These are phyloP conservation scores for Drosophila micromelanica DNA, from an alignment of 1,140 invertebrate species.

Conservation along the genomic window DNA sequence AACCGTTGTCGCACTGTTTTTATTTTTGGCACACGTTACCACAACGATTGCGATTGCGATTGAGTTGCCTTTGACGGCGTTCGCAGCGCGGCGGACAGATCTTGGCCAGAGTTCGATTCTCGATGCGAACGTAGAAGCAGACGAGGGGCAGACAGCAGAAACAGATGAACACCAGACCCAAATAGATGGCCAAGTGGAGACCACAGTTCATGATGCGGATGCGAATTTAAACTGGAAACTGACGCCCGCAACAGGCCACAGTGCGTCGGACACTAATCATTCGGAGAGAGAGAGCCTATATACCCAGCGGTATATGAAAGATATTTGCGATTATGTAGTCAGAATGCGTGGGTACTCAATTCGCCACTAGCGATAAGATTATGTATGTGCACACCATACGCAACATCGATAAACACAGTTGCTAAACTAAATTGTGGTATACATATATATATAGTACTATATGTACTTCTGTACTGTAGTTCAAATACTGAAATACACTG, in stretches of 20 bases:
- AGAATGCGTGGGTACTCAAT: constrained; percentile 18
- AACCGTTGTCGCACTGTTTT: constrained; percentile 5
- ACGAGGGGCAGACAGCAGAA: constrained; percentile 64
- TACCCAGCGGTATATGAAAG: not conserved
- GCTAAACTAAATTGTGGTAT: not conserved
- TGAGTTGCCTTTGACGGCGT: constrained; percentile 32
- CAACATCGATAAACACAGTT: constrained; percentile 35
- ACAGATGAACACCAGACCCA: constrained; percentile 49
- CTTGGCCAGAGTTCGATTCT: constrained; percentile 60
- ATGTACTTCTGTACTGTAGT: too few relatives aligned
- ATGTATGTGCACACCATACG: constrained; percentile 37
- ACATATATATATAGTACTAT: not conserved
- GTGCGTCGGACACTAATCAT: constrained; percentile 30
- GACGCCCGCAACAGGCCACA: constrained; percentile 44
- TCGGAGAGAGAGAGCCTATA: not conserved
- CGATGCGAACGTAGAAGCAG: constrained; percentile 69
- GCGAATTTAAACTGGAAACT: constrained; percentile 9
- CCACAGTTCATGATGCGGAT: constrained; percentile 41
- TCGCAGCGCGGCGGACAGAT: constrained; percentile 57
- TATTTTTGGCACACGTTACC: constrained; percentile 74
- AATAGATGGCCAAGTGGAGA: constrained; percentile 51
- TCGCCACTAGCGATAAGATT: constrained; percentile 39
- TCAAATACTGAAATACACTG: too few relatives aligned
- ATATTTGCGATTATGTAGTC: not conserved
- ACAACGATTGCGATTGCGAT: constrained; percentile 28